A percentile compares a stretch with the other conserved stretches of the same genome.
phyloP scores from a whole-genome alignment of 2,888 invertebrate genomes.

The Eupithecia inturbata region DNA sequence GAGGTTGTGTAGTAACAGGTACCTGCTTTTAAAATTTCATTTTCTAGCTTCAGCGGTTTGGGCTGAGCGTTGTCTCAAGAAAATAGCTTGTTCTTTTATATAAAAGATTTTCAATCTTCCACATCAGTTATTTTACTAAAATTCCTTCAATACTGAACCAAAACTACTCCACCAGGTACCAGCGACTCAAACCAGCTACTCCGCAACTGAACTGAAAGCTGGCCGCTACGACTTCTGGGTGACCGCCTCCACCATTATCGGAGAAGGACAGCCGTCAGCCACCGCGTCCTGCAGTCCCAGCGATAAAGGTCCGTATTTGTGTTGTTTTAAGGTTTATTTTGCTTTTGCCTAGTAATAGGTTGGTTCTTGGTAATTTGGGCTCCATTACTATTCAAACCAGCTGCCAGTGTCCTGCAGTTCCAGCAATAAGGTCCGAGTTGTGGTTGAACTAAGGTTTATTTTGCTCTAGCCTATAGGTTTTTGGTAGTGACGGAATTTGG shows the following conservation, averaged over 20 bases:
- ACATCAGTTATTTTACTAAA: neutral
- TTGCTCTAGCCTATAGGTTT: constrained; percentile 49
- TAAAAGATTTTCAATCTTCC: too few relatives aligned
- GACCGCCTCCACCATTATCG: constrained; percentile 96
- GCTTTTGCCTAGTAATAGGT: constrained; percentile 59
- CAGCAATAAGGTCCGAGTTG: constrained; percentile 86
- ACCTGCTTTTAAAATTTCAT: too few relatives aligned
- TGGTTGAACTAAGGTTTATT: neutral
- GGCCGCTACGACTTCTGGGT: constrained; percentile 97
- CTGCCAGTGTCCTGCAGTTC: constrained; percentile 89
- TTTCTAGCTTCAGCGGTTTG: too few relatives aligned
- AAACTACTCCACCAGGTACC: constrained; percentile 76
- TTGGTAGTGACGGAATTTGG: neutral
- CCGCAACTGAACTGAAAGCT: constrained; percentile 92
- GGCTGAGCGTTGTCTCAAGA: too few relatives aligned
- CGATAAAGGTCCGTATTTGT: constrained; percentile 85
- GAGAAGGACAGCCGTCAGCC: constrained; percentile 96
- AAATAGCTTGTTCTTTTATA: too few relatives aligned
- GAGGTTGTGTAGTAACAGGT: too few relatives aligned
- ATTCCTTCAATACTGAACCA: neutral
- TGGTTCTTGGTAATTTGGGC: neutral
- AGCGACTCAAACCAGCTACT: constrained; percentile 93
- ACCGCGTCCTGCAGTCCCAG: constrained; percentile 93
- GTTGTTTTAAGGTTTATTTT: neutral
- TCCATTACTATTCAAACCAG: too few relatives aligned